A percentile compares a stretch with the other conserved stretches of the same genome.
phyloP scores from a whole-genome alignment of 2,888 invertebrate species.

The Drosophila stalkeri region DNA sequence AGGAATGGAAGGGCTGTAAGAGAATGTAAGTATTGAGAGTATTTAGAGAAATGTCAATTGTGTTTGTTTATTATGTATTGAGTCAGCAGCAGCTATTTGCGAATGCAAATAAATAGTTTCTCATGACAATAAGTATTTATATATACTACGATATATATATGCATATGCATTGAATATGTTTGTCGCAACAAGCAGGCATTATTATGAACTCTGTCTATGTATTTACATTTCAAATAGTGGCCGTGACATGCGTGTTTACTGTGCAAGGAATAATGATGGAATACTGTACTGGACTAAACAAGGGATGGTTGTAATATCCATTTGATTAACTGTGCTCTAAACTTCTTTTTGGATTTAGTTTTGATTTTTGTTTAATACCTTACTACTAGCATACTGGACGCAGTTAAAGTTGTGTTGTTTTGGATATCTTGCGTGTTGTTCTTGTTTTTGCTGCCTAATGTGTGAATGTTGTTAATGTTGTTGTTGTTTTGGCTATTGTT shows the following conservation, averaged over 20 bases:
- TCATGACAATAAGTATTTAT: slow-evolving; percentile 23
- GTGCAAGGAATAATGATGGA: slow-evolving; percentile 39
- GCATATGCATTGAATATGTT: slow-evolving; percentile 14
- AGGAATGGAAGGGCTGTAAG: slow-evolving; percentile 83
- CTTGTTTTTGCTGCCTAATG: slow-evolving; percentile 69
- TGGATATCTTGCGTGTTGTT: slow-evolving; percentile 53
- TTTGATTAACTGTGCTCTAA: slow-evolving; percentile 36
- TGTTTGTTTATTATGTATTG: background rate
- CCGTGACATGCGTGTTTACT: slow-evolving; percentile 22
- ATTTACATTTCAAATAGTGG: slow-evolving; percentile 37
- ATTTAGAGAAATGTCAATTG: slow-evolving; percentile 44
- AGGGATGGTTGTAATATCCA: slow-evolving; percentile 28
- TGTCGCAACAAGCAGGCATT: slow-evolving; percentile 19
- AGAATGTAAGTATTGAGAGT: slow-evolving; percentile 61
- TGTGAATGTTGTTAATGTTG: slow-evolving; percentile 73
- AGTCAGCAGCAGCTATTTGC: slow-evolving; percentile 25
- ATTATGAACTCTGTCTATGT: slow-evolving; percentile 34
- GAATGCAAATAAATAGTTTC: slow-evolving; percentile 44
- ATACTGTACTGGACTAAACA: slow-evolving; percentile 29
- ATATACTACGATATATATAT: slow-evolving; percentile 14
- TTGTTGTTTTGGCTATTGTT: slow-evolving; percentile 39
- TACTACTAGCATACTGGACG: slow-evolving; percentile 84
- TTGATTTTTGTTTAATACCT: slow-evolving; percentile 81
- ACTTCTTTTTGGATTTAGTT: slow-evolving; percentile 17
- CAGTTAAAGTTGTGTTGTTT: slow-evolving; percentile 66